These are phyloP conservation scores for Pseudochirops cupreus DNA, from an alignment of 2,797 vertebrate genomes.

Conservation along the genomic window DNA sequence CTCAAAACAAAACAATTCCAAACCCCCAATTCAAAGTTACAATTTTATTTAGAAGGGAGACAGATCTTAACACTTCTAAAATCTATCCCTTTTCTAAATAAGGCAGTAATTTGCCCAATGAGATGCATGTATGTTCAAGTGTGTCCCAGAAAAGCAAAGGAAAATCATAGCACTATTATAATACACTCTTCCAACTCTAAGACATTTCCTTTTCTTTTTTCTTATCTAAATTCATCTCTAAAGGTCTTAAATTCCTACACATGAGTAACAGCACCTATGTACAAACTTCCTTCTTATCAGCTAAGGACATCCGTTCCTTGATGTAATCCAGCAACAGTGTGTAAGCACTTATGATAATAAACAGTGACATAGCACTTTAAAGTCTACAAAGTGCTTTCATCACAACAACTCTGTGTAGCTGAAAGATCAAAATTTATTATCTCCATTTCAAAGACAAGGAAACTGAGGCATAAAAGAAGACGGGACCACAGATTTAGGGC, in stretches of 20 bases:
- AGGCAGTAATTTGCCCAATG: not conserved
- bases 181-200: not conserved
- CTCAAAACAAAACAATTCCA: not conserved
- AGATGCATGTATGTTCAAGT: not conserved
- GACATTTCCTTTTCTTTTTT: not conserved
- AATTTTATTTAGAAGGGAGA: not conserved
- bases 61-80: not conserved
- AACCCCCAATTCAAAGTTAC: not conserved
- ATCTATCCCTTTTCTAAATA: constrained; percentile 27
- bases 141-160: constrained; percentile 3
- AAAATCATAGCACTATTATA: not conserved
- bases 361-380: not conserved
- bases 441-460: not conserved
- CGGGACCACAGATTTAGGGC: not conserved
- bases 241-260: not conserved
- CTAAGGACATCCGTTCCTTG: not conserved
- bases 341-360: not conserved
- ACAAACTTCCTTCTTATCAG: too few relatives aligned
- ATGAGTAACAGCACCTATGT: not conserved
- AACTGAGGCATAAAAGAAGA: not conserved
- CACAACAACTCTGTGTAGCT: not conserved
- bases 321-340: not conserved
- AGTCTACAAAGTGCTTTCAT: not conserved
- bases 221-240: not conserved
- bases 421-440: not conserved